Evolutionary conservation across 23 tunicate species (phyloP).

Genomic region (Styela clava): DNA sequence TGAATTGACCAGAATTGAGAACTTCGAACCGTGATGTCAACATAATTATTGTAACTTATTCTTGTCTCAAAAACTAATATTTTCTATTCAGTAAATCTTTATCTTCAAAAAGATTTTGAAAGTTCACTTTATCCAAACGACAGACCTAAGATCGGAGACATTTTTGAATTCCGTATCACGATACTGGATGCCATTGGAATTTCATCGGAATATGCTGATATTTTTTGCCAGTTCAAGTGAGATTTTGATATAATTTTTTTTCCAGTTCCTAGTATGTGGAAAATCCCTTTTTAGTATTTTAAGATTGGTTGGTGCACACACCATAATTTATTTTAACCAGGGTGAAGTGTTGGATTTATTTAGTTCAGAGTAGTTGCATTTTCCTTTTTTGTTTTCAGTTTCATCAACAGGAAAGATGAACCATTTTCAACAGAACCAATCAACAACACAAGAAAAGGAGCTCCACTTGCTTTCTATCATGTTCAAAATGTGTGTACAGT

Average conservation of each 20-base stretch:
- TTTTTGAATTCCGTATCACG: conserved; percentile 76
- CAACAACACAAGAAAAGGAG: conserved; percentile 71
- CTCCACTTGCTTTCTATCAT: conserved; percentile 85
- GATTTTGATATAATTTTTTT: conserved; percentile 22
- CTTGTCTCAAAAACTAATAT: too few relatives aligned
- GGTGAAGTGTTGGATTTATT: too few relatives aligned
- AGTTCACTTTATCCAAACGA: background rate
- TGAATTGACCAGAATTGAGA: too few relatives aligned
- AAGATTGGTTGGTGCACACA: too few relatives aligned
- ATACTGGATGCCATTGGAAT: conserved; percentile 83
- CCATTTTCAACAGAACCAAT: conserved; percentile 87
- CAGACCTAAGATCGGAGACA: conserved; percentile 64
- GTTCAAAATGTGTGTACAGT: conserved; percentile 71
- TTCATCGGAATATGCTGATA: conserved; percentile 61
- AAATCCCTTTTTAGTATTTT: too few relatives aligned
- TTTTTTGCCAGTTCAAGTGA: conserved; percentile 89
- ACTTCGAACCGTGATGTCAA: too few relatives aligned
- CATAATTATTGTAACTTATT: too few relatives aligned
- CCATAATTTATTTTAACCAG: too few relatives aligned
- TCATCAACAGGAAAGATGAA: conserved; percentile 71
- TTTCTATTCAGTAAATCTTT: background rate
- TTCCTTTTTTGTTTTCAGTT: conserved; percentile 34
- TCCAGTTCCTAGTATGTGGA: background rate
- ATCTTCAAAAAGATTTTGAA: background rate
- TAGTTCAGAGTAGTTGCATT: too few relatives aligned